Evolutionary conservation across 2,113 vertebrate genomes (phyloP).

Genomic region (Tiliqua scincoides): DNA sequence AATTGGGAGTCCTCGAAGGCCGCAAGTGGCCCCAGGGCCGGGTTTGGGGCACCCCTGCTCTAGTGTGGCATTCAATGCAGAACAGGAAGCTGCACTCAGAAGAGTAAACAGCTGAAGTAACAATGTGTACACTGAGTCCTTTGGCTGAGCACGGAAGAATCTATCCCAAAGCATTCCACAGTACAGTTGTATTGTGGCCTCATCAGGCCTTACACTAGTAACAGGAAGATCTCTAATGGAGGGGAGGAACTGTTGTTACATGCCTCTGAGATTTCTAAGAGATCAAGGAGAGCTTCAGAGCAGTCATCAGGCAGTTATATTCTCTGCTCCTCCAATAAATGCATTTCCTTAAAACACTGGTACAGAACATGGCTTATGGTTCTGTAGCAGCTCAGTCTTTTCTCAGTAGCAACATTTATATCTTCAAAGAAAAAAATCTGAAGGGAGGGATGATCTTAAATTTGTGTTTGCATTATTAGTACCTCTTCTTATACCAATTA

Average conservation of each 20-base stretch:
- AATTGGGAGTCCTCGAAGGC: too few species aligned
- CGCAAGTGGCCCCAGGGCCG: too few species aligned
- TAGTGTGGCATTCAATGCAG: neutral
- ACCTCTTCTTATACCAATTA: neutral
- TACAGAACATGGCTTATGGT: neutral
- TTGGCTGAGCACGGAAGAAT: neutral
- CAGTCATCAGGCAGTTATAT: neutral
- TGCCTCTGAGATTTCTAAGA: neutral
- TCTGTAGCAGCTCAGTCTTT: neutral
- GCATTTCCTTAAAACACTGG: neutral
- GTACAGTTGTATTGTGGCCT: neutral
- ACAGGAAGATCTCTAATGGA: neutral
- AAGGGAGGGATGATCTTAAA: neutral
- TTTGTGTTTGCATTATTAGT: conserved; percentile 17
- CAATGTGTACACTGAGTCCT: neutral
- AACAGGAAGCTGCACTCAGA: neutral
- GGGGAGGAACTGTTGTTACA: neutral
- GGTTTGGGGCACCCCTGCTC: too few species aligned
- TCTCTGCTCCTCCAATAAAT: neutral
- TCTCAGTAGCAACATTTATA: neutral
- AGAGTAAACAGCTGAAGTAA: neutral
- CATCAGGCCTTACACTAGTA: neutral
- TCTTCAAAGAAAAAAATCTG: neutral
- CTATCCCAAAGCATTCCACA: neutral
- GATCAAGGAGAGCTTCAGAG: neutral